Evolutionary conservation across 2,797 vertebrate species (phyloP), one percentile per base, ranked within the genome.

Genomic region (Onychomys torridus): DNA sequence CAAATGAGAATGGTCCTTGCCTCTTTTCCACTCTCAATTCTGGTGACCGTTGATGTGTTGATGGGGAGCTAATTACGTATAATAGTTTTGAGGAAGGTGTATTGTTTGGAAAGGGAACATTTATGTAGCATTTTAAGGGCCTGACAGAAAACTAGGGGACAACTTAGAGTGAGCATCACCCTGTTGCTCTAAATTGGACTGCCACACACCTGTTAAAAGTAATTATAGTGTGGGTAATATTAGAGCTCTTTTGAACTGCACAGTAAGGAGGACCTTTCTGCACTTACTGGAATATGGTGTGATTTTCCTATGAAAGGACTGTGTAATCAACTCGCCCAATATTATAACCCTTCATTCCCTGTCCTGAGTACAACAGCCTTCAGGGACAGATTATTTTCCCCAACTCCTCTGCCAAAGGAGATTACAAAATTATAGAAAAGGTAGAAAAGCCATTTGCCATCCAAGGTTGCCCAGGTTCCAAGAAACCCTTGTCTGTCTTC

Each of bases 371-470:
- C 5, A 63, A 55, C 27, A 86, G 71, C 25, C 75, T 94, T 83
- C 91, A 85, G 79, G 89, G 49, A 16, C 52, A 83, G 46, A 65
- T 14, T 94, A 84, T 92, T 93, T 89, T 79, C 29, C 25, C 46
- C 13, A 0, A 16, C 29, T 16, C 7, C 32, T 65, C 79, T 63
- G 46, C 57, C 88, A 43, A 96, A 96, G 23, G 77, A 96, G 93
- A 97, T 98, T 97, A 97, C 89, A 84, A 98, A 98, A 98, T 98
- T 98, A 98, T 86, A 49, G 4, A 93, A 98, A 98, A 97, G 77
- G 98, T 69, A 40, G 4, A 93, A 98, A 98, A 97, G 61, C 11
- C 95, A 95, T 98, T 98, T 98, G 96, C 89, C 94, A 52, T 75
- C 29, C 86, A 96, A 93, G 93, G 95, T 98, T 99, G 97, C 97